A percentile compares a stretch with the other conserved stretches of the same genome.
Evolutionary conservation across 2,797 vertebrate species (phyloP).

Genomic region (Erpetoichthys calabaricus): DNA sequence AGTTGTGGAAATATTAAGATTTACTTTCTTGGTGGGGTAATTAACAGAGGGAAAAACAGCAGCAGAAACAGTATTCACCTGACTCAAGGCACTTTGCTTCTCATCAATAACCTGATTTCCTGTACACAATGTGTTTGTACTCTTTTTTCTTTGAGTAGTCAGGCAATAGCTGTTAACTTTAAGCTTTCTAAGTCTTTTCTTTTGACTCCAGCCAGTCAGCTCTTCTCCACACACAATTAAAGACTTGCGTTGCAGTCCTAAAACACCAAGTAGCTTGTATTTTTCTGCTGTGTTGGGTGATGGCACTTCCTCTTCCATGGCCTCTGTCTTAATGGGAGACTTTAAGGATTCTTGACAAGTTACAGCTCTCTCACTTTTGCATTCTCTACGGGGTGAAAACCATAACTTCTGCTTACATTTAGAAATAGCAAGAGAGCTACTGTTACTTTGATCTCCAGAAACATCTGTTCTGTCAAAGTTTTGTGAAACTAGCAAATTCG

Average conservation of each 20-base stretch:
- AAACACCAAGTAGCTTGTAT: conserved; percentile 57
- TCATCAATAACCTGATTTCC: no score
- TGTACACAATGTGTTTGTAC: conserved; percentile 12
- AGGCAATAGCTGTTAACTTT: conserved; percentile 62
- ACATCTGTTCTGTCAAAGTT: conserved; percentile 22
- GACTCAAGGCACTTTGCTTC: no score
- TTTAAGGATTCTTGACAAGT: background rate
- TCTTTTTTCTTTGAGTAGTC: conserved; percentile 47
- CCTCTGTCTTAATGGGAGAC: conserved; percentile 49
- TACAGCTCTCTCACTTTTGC: background rate
- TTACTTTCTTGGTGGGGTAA: conserved; percentile 20
- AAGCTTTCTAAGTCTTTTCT: conserved; percentile 57
- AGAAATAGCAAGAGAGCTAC: background rate
- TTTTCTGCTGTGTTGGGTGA: conserved; percentile 55
- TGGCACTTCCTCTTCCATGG: conserved; percentile 38
- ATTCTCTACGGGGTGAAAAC: conserved; percentile 7
- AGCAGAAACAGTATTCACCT: conserved; percentile 11
- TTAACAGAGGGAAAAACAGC: conserved; percentile 32
- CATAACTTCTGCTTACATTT: conserved; percentile 19
- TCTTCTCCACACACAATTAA: conserved; percentile 53
- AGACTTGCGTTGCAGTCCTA: conserved; percentile 58
- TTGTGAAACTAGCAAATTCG: no score
- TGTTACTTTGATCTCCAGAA: conserved; percentile 20
- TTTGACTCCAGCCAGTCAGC: conserved; percentile 59
- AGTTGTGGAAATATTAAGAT: conserved; percentile 30